Conservation (phyloP, 1,140 invertebrate genomes). For the Drosophila watanabei region DNA sequence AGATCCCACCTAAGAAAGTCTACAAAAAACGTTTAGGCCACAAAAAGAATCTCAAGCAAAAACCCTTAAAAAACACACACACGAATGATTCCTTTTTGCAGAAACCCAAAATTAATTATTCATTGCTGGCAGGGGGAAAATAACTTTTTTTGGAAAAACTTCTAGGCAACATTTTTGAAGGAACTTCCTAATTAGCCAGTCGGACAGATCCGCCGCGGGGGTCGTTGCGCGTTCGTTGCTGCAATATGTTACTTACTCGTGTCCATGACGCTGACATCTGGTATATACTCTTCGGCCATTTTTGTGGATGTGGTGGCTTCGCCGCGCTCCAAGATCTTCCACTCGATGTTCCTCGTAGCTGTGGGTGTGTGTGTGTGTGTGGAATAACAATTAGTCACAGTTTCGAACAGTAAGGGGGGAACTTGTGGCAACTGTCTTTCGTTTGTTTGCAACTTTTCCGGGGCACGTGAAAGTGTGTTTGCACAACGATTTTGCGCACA, state of each 20-base stretch:
- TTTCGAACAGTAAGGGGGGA: conserved; percentile 15
- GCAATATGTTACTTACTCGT: conserved; percentile 84
- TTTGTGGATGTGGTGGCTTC: conserved; percentile 54
- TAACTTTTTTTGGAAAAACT: conserved; percentile 21
- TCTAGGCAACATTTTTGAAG: conserved; percentile 5
- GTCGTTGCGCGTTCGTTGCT: conserved; percentile 3
- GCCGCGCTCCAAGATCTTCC: conserved; percentile 37
- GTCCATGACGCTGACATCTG: conserved; percentile 83
- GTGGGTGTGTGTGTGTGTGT: conserved; percentile 13
- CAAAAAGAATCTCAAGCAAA: not conserved
- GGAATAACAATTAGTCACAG: conserved; percentile 66
- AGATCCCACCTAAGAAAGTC: not conserved
- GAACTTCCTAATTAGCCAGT: conserved; percentile 39
- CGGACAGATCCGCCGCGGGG: conserved; percentile 5
- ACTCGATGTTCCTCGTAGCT: conserved; percentile 49
- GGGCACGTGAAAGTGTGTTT: conserved; percentile 36
- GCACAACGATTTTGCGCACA: conserved; percentile 73
- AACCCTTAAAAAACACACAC: conserved; percentile 4
- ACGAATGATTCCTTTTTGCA: not conserved
- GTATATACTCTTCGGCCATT: conserved; percentile 83
- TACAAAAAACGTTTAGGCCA: no score
- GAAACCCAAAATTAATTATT: conserved; percentile 35
- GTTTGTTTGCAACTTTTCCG: conserved; percentile 42
- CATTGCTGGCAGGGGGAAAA: not conserved
- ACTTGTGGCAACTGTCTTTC: conserved; percentile 32